These are phyloP conservation scores for Pipistrellus pygmaeus DNA, from an alignment of 2,797 vertebrate species.

Conservation along the genomic window DNA sequence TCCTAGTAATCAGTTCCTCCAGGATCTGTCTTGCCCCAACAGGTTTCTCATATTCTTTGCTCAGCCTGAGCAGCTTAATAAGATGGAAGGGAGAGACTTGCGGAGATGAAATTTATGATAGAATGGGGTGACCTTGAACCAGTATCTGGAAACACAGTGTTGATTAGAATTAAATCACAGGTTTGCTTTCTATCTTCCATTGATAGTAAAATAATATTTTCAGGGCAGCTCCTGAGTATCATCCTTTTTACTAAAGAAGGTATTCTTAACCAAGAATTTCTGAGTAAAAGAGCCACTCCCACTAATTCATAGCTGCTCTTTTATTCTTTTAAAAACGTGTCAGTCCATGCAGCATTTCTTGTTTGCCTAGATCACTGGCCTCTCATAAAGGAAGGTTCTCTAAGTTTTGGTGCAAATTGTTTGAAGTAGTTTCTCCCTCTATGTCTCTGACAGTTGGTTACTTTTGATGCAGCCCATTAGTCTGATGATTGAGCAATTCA, in stretches of 20 bases:
- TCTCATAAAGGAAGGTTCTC: constrained; percentile 71
- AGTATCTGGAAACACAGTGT: background rate
- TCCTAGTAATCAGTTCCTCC: background rate
- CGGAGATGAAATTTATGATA: constrained; percentile 46
- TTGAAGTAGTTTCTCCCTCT: constrained; percentile 75
- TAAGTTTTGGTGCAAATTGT: constrained; percentile 63
- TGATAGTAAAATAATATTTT: constrained; percentile 34
- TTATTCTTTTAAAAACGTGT: constrained; percentile 71
- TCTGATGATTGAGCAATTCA: constrained; percentile 58
- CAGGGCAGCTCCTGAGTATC: background rate
- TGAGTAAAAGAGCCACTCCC: constrained; percentile 34
- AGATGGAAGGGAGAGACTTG: background rate
- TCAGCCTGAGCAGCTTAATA: constrained; percentile 52
- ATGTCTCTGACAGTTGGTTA: constrained; percentile 59
- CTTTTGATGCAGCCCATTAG: constrained; percentile 59
- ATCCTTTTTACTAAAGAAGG: constrained; percentile 21
- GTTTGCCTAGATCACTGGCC: constrained; percentile 66
- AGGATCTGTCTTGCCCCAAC: constrained; percentile 47
- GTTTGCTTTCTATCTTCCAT: constrained; percentile 31
- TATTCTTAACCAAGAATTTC: constrained; percentile 51
- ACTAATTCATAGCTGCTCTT: constrained; percentile 63
- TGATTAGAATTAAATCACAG: constrained; percentile 47
- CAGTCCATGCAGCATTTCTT: constrained; percentile 71
- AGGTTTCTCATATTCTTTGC: constrained; percentile 50
- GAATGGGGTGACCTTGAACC: constrained; percentile 21